Evolutionary conservation across 2,888 invertebrate genomes (phyloP), one percentile per base, ranked within the genome.

Genomic region (Agrochola macilenta): DNA sequence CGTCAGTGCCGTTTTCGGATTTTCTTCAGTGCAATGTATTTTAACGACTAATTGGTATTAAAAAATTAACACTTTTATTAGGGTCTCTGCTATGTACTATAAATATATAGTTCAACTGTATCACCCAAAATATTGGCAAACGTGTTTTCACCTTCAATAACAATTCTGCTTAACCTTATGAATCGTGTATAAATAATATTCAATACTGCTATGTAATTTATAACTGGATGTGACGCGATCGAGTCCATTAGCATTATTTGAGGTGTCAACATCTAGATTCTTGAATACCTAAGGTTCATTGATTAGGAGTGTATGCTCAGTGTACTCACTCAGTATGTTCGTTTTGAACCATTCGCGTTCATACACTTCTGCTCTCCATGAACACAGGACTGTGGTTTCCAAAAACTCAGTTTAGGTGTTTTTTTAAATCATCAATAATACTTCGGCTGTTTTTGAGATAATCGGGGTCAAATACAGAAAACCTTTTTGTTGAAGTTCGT

Each of bases 81-180:
- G 11, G 5, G 8, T 23, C 23, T 23, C 52, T 49, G 23, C 9
- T 20, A 26, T 43, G n/a, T 49, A 17, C 12, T 39, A 26, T 5
- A 20, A 39, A 17, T 5, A 54, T 70, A 43, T 65, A 30, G 54
- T 65, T 73, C 57, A 52, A 72, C 17, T 58, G 17, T 23, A 54
- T 65, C 61, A 12, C 17, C 46, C 12, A 57, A 26, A 43, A 75
- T 39, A 57, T 79, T 63, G 49, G 54, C 49, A 61, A 74, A 66
- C 54, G 1, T 39, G 46, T 49, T 57, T 61, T 77, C 30, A 54
- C 65, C 64, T 82, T 70, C 49, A 57, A 43, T n/a, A 39, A 8
- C 39, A 9, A n/a, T 69, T 82, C 60, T 17, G 30, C 43, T 65
- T 83, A 74, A 79, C 65, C 81, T 83, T 81, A 69, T 43, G 74